These are phyloP conservation scores for Aurelia aurita DNA, from an alignment of 30 jellyfish, hydroid and myxozoan species.

Conservation along the genomic window DNA sequence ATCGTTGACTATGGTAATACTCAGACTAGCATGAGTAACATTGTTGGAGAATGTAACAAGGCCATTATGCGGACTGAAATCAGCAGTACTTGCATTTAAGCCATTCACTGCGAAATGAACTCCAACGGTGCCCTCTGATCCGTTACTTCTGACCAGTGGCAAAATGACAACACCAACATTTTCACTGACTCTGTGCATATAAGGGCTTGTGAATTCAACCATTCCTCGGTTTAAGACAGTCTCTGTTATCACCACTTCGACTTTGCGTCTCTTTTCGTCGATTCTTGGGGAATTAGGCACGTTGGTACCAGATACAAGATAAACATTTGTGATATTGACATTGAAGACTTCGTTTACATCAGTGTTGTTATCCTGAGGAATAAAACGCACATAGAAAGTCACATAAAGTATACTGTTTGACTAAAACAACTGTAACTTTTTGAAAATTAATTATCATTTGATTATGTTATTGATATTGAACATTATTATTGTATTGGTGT, in stretches of 20 bases:
- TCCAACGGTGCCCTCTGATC: constrained; percentile 90
- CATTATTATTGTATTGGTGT: no score
- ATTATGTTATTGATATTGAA: no score
- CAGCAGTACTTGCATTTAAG: constrained; percentile 55
- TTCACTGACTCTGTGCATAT: constrained; percentile 54
- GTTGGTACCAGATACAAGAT: constrained; percentile 61
- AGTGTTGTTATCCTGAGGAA: constrained; percentile 70
- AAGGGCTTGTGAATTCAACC: constrained; percentile 56
- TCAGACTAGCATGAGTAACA: constrained; percentile 27
- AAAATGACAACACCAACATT: constrained; percentile 59
- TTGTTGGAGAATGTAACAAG: constrained; percentile 66
- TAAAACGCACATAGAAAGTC: no score
- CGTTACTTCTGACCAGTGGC: constrained; percentile 62
- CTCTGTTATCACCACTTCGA: constrained; percentile 93
- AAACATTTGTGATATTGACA: constrained; percentile 76
- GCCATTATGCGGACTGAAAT: constrained; percentile 75
- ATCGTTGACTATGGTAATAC: constrained; percentile 69
- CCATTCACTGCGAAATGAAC: constrained; percentile 61
- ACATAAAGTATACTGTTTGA: no score
- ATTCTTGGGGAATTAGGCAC: constrained; percentile 68
- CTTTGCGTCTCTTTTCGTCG: constrained; percentile 22
- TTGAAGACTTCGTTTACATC: constrained; percentile 77
- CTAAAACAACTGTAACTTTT: no score
- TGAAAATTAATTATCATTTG: no score
- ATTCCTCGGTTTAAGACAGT: constrained; percentile 73